Conservation (phyloP, 2,888 invertebrate species). For the Drosophila melanocephala region DNA sequence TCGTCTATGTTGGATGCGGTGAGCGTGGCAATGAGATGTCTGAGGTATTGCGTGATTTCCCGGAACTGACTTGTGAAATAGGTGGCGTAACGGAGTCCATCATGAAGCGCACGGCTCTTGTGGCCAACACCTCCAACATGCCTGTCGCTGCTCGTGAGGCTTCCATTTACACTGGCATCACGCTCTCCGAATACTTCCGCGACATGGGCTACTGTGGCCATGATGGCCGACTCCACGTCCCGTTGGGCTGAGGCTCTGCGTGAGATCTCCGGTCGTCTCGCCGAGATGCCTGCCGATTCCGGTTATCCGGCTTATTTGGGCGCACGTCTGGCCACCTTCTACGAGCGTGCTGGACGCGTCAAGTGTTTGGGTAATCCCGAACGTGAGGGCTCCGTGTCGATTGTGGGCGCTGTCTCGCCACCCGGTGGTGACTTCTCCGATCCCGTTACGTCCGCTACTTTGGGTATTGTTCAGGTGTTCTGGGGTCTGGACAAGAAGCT, state of each 20-base stretch:
- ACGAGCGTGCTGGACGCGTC: conserved; percentile 99
- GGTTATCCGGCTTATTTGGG: conserved; percentile 99
- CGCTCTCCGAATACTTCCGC: conserved; percentile 99
- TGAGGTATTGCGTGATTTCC: conserved; percentile 99
- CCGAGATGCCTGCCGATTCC: conserved; percentile 99
- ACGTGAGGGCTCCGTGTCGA: conserved; percentile 98
- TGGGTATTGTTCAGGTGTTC: conserved; percentile 99
- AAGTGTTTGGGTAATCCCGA: conserved; percentile 98
- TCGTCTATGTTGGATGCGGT: conserved; percentile 99
- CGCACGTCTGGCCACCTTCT: conserved; percentile 98
- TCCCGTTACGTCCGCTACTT: conserved; percentile 99
- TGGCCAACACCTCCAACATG: conserved; percentile 99
- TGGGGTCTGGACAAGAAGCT: conserved; percentile 99
- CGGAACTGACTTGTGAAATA: conserved; percentile 98
- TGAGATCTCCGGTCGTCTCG: conserved; percentile 97
- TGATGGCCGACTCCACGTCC: conserved; percentile 99
- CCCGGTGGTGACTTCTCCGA: conserved; percentile 99
- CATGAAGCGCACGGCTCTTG: conserved; percentile 99
- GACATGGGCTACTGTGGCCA: conserved; percentile 99
- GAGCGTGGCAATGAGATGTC: conserved; percentile 99
- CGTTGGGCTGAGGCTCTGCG: conserved; percentile 99
- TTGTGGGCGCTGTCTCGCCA: conserved; percentile 99
- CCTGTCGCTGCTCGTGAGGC: conserved; percentile 99
- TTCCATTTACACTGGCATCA: conserved; percentile 99
- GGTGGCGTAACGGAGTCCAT: conserved; percentile 98